These are phyloP conservation scores for Bathynomus jamesi DNA, from an alignment of 1,140 invertebrate species.

Conservation along the genomic window DNA sequence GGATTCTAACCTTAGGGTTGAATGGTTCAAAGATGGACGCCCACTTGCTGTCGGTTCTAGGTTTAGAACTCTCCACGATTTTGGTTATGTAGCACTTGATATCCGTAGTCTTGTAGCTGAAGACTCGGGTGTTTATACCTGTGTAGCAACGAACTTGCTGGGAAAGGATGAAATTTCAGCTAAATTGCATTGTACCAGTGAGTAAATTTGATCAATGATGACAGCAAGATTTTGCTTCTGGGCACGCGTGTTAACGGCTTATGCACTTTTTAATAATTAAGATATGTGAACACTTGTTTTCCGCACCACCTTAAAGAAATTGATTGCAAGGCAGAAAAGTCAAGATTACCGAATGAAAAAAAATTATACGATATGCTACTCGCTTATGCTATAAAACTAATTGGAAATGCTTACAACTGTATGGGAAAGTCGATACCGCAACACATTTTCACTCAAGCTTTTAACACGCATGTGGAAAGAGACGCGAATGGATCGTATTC, in stretches of 20 bases:
- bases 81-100: slow-evolving; percentile 87
- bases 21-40: slow-evolving; percentile 87
- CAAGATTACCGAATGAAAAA: too few species aligned
- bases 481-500: too few species aligned
- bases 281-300: not conserved
- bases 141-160: slow-evolving; percentile 77
- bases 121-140: slow-evolving; percentile 89
- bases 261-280: slow-evolving; percentile 2
- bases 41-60: slow-evolving; percentile 66
- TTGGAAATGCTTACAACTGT: too few species aligned
- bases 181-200: slow-evolving; percentile 28
- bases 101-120: slow-evolving; percentile 85
- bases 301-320: too few species aligned
- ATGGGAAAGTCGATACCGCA: too few species aligned
- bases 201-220: slow-evolving; percentile 24
- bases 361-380: too few species aligned
- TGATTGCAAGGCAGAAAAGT: too few species aligned
- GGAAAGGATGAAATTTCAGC: slow-evolving; percentile 47
- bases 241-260: too few species aligned
- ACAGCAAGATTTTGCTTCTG: not conserved
- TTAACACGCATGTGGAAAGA: too few species aligned
- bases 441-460: too few species aligned
- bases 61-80: slow-evolving; percentile 80
- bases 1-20: slow-evolving; percentile 84
- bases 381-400: too few species aligned